Evolutionary conservation across 2,888 invertebrate genomes (phyloP), one percentile per base, ranked within the genome.

Genomic region (Polyommatus icarus): DNA sequence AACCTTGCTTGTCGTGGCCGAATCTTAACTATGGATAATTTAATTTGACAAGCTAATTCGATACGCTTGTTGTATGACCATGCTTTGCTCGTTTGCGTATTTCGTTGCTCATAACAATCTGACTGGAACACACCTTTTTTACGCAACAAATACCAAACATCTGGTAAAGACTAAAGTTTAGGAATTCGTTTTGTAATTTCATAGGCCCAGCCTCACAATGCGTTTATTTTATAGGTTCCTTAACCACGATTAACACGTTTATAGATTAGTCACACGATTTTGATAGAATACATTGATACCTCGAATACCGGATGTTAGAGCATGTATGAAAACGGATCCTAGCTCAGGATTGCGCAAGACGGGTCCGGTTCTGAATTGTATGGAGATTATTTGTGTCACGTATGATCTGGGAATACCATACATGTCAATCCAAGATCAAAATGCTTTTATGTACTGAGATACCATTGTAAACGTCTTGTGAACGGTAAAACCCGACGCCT

Each of bases 341-440:
- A 71, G 71, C 61, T 61, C 61, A 29, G 67, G 67, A 77, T 77
- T 77, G 24, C 73, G 77, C 73, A 61, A 77, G 24, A 71, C 54
- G 72, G 50, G 72, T 20, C 73, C 77, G 77, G 77, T 73, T 77
- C 32, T 18, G 40, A 24, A 40, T 54, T 40, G 40, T 10, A 24
- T 59, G 20, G 40, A 36, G 71, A 72, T 59, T 36, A 46, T 67
- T 67, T 71, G 54, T 77, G 77, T 77, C 77, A 77, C 77, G 77
- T 77, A 77, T 15, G 20, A 73, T 59, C 72, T 77, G 77, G 77
- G 72, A 77, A 77, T 77, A 72, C 77, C 77, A 77, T 71, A 40
- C 40, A 73, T 75, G 50, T 67, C 67, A 32, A 50, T 29, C 50
- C 54, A 50, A 50, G 75, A 54, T 75, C 1, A 46, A 24, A 50